These are phyloP conservation scores for Rhyzopertha dominica DNA, from an alignment of 1,140 invertebrate species.

Conservation along the genomic window DNA sequence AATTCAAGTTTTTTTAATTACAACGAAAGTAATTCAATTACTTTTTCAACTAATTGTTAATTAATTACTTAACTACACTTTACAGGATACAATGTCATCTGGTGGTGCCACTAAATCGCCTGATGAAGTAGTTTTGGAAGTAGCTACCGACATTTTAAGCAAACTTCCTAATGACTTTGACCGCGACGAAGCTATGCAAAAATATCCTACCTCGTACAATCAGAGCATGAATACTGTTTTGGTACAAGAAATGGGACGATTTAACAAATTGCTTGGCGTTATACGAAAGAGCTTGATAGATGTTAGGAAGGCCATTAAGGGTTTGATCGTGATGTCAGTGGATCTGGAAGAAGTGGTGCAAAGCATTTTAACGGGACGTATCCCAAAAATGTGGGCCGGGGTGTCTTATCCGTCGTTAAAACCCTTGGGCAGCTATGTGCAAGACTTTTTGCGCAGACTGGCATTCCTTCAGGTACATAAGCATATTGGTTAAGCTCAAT, in stretches of 20 bases:
- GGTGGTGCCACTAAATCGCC: constrained; percentile 50
- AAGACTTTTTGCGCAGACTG: constrained; percentile 78
- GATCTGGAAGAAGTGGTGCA: constrained; percentile 83
- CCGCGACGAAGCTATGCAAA: constrained; percentile 58
- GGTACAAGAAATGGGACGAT: constrained; percentile 89
- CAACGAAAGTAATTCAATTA: no score
- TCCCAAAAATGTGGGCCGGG: constrained; percentile 76
- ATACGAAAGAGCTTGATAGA: constrained; percentile 73
- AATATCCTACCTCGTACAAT: constrained; percentile 75
- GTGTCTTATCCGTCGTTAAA: constrained; percentile 92
- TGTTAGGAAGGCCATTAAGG: constrained; percentile 86
- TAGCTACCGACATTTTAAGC: constrained; percentile 64
- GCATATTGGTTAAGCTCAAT: constrained; percentile 3
- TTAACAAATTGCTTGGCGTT: constrained; percentile 71
- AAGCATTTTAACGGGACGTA: constrained; percentile 76
- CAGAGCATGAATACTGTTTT: constrained; percentile 91
- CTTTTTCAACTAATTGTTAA: no score
- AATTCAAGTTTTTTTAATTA: no score
- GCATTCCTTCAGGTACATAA: constrained; percentile 66
- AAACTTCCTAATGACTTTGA: constrained; percentile 73
- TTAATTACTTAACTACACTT: not conserved
- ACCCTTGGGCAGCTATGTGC: constrained; percentile 83
- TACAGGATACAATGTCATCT: constrained; percentile 42
- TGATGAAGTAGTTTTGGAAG: constrained; percentile 65
- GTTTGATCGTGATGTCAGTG: constrained; percentile 79